phyloP scores from a whole-genome alignment of 2,888 invertebrate species.

The Tanytarsus gracilentus region DNA sequence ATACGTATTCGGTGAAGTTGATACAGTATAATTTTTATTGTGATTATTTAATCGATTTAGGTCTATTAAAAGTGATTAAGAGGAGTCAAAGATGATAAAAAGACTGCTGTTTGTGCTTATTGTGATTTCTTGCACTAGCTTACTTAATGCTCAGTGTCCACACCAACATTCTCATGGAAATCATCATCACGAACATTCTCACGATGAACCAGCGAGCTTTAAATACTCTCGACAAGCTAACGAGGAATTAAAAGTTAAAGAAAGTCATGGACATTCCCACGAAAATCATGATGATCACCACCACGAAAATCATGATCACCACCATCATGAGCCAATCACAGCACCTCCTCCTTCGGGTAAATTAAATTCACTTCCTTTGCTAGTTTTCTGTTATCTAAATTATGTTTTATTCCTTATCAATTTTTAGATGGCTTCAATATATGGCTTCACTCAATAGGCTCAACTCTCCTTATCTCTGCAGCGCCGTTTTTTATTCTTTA shows the following conservation, averaged over 20 bases:
- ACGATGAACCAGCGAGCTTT: conserved; percentile 59
- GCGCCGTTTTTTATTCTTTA: conserved; percentile 90
- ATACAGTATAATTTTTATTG: too few species aligned
- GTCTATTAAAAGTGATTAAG: background rate
- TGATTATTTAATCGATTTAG: background rate
- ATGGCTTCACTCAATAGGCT: conserved; percentile 76
- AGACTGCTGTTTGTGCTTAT: background rate
- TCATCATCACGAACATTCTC: conserved; percentile 37
- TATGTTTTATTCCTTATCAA: too few species aligned
- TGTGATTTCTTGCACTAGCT: background rate
- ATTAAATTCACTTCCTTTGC: too few species aligned
- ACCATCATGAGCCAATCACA: too few species aligned
- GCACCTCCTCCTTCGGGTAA: too few species aligned
- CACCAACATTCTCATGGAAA: conserved; percentile 46
- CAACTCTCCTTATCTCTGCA: conserved; percentile 88
- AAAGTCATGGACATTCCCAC: conserved; percentile 34
- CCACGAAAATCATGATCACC: conserved; percentile 39
- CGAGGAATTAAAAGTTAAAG: conserved; percentile 34
- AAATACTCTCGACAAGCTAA: conserved; percentile 76
- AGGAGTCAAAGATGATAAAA: background rate
- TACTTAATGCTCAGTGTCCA: conserved; percentile 13
- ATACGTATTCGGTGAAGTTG: too few species aligned
- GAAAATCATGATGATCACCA: conserved; percentile 39
- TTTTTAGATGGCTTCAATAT: conserved; percentile 40
- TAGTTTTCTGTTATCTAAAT: too few species aligned